Evolutionary conservation across 2,113 vertebrate species (phyloP).

Genomic region (Cololabis saira): DNA sequence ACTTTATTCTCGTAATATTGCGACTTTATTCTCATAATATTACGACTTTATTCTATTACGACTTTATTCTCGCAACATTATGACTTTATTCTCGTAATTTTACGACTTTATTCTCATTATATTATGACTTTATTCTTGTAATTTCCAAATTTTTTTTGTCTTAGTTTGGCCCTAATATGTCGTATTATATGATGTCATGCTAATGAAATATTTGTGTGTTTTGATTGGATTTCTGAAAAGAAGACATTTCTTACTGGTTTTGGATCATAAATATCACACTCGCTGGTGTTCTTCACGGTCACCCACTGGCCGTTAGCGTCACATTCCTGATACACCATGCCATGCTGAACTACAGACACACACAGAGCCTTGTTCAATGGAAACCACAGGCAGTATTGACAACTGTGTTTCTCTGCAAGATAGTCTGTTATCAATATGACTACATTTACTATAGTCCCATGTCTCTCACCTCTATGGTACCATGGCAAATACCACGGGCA

Average conservation of each 20-base stretch:
- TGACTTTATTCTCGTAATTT: no score
- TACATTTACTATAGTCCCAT: background rate
- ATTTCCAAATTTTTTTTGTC: background rate
- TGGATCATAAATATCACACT: constrained; percentile 82
- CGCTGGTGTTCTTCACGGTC: constrained; percentile 79
- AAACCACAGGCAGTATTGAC: background rate
- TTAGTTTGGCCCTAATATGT: background rate
- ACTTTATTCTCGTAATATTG: no score
- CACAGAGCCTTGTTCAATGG: constrained; percentile 13
- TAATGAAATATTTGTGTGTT: background rate
- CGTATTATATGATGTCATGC: background rate
- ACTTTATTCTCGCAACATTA: no score
- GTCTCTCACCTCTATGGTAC: constrained; percentile 84
- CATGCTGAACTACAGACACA: constrained; percentile 85
- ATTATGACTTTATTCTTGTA: no score
- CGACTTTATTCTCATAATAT: no score
- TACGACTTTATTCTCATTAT: no score
- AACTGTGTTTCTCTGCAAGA: constrained; percentile 10
- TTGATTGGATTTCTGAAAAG: background rate
- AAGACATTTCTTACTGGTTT: constrained; percentile 63
- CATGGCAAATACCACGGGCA: constrained; percentile 96
- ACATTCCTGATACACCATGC: constrained; percentile 88
- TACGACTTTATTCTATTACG: no score
- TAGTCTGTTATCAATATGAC: background rate
- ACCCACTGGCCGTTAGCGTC: constrained; percentile 89